Percentiles rank a stretch among this genome's conserved stretches.
These are phyloP conservation scores for Hippocampus kuda DNA, from an alignment of 2,797 vertebrate genomes.

Conservation along the genomic window DNA sequence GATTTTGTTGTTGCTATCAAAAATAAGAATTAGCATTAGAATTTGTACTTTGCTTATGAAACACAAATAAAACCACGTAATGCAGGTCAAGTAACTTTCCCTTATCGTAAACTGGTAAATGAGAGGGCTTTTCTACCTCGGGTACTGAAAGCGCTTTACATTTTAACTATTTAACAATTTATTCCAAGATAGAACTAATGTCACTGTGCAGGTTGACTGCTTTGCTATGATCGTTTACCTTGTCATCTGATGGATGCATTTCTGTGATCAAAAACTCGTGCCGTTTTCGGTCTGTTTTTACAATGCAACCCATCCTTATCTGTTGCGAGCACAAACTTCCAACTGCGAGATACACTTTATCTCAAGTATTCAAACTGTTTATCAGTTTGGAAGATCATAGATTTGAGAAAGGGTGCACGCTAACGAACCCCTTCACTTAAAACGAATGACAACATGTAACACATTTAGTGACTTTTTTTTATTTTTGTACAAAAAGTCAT, in stretches of 20 bases:
- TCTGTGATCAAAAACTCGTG: background rate
- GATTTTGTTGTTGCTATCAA: background rate
- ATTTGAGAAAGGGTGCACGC: background rate
- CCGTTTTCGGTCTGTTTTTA: background rate
- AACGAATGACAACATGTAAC: background rate
- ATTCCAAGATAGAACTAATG: background rate
- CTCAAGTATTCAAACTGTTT: background rate
- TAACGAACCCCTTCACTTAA: background rate
- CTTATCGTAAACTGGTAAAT: background rate
- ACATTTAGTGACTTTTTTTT: background rate
- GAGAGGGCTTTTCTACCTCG: too few relatives aligned
- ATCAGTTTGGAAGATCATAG: background rate
- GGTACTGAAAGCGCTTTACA: too few relatives aligned
- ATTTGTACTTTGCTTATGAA: background rate
- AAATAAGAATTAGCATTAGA: too few relatives aligned
- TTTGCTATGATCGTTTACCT: background rate
- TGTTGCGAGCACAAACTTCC: background rate
- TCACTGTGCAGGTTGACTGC: background rate
- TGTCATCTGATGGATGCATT: background rate
- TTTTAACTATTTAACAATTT: too few relatives aligned
- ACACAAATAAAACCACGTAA: background rate
- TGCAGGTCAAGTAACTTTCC: background rate
- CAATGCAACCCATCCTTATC: background rate
- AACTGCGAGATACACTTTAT: background rate
- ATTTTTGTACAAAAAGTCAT: background rate